Evolutionary conservation across 2,797 vertebrate species (phyloP), one percentile per base, ranked within the genome.

Genomic region (Chrosomus eos): DNA sequence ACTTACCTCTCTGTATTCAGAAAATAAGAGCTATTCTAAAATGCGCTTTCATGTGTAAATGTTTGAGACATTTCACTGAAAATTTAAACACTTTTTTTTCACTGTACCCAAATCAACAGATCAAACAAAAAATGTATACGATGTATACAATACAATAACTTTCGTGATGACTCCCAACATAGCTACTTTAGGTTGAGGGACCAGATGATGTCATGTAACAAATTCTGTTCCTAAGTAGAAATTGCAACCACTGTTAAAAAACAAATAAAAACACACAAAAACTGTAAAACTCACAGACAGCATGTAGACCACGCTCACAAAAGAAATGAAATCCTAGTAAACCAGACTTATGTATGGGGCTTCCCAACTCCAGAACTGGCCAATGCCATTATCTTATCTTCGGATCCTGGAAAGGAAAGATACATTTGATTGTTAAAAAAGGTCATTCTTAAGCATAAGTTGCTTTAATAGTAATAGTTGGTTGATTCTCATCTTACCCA

Each of bases 311-410:
- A 78, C 19, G 31, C 36, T 64, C 16, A 72, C 16, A 38, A 71
- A 53, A 2, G 60, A 55, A 62, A 19, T 13, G 18, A 31, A 79
- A 45, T 38, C n/a, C 38, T n/a, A 70, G 13, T 48, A 19, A 70
- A 79, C 66, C 64, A 31, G 62, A 64, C 87, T 94, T 96, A 98
- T 18, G 95, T 94, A 66, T 97, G 96, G 51, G 94, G 94, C 91
- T 98, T 98, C 88, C 93, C 96, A 88, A 99, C 97, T 86, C 97
- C 97, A 88, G 96, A 96, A 92, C 96, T 98, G 40, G 98, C 98
- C 90, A 99, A 94, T 90, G 98, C 98, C 93, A 99, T 91, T 85
- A 99, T 97, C 92, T 99, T 99, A 93, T 99, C 98, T 93, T 97
- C 98, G 6, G 97, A 98, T 33, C 98, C 98, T 99, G 84, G 19